Base-by-base conservation (phyloP, 2,888 invertebrate genomes). In the Microctonus aethiopoides region DNA sequence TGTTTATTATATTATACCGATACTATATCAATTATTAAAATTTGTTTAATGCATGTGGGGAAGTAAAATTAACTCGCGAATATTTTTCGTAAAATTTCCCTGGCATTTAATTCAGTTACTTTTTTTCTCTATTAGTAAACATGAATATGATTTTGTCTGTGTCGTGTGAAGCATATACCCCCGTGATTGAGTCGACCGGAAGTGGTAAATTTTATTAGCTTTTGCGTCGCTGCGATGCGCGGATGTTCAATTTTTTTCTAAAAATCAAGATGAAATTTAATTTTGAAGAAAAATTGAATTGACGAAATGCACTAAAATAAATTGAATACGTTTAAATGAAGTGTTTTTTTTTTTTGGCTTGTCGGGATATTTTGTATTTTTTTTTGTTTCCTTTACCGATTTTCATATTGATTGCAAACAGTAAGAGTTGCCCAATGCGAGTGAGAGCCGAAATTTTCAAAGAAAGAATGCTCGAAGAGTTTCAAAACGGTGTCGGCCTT, bases 401-500 rank as follows among this genome's bases (percentile, higher is more conserved):
- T 60, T 46, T 29, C 3, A 16, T 29, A 51, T 63, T 29, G 26
- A 41, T 61, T 64, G 36, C 20, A 54, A 54, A 52, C 56, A 16
- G 29, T 59, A 46, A 51, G 65, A 61, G 54, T 72, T 74, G 72
- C 65, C 32, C 67, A 70, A 72, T n/a, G 39, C 63, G 64, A 13
- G 57, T 41, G 39, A 66, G 63, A 64, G 56, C 67, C 72, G 67
- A 74, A 74, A 71, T 70, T 75, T 75, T 70, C 61, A 67, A 75
- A 71, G 57, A 62, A 68, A 63, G 59, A 68, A 69, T 65, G 67
- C 62, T 52, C 67, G 68, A 68, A 29, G 66, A 71, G 73, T 74
- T 73, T 72, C 72, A 72, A 73, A 76, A 73, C 71, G 46, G 16
- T 46, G 70, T 64, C 72, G 74, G 72, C 74, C 74, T 74, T 74